Evolutionary conservation across 2,797 vertebrate species (phyloP).

Genomic region (Enteromius mattozi): DNA sequence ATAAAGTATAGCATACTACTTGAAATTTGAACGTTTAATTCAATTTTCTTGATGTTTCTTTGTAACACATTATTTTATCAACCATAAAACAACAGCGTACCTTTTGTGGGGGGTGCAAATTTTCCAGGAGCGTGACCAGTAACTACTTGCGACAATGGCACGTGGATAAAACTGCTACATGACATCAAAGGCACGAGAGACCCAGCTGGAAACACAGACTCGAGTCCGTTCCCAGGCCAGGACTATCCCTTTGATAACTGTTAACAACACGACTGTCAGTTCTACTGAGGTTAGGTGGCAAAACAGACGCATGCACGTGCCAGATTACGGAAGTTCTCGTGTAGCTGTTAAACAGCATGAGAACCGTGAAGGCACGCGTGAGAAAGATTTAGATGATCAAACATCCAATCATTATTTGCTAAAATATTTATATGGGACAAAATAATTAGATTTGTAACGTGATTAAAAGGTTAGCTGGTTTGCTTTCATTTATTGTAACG

Average conservation of each 20-base stretch:
- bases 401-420: not conserved
- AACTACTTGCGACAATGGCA: constrained; percentile 39
- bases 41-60: not conserved
- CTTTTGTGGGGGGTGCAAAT: not conserved
- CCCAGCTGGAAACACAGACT: not conserved
- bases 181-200: constrained; percentile 40
- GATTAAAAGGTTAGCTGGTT: not conserved
- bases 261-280: not conserved
- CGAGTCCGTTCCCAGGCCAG: not conserved
- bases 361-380: constrained; percentile 27
- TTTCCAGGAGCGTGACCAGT: constrained; percentile 44
- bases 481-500: too few relatives aligned
- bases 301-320: constrained; percentile 43
- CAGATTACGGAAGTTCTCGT: constrained; percentile 19
- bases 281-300: not conserved
- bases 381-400: not conserved
- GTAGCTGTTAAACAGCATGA: not conserved
- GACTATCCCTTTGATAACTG: constrained; percentile 23
- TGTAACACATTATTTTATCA: not conserved
- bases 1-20: not conserved
- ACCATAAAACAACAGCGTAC: not conserved
- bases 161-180: constrained; percentile 48
- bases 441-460: not conserved
- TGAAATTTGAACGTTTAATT: not conserved
- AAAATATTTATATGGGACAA: not conserved